These are phyloP conservation scores for Callipepla californica DNA, from an alignment of 2,113 vertebrate genomes.

Conservation along the genomic window DNA sequence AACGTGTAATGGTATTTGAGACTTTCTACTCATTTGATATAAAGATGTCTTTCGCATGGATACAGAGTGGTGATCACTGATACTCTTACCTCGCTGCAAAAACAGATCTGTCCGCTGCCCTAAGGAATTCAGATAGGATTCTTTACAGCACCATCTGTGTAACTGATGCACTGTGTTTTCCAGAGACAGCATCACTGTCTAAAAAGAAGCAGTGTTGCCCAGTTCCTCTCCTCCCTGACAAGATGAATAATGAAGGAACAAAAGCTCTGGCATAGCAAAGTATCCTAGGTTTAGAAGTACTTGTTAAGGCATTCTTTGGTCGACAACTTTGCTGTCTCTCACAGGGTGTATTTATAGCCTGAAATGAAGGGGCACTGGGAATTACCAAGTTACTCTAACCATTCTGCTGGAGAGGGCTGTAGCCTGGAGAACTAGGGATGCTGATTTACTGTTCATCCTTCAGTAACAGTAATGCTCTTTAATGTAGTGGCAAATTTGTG, in stretches of 20 bases:
- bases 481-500: slow-evolving; percentile 45
- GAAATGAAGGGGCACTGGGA: neutral
- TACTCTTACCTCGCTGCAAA: neutral
- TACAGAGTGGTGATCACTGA: neutral
- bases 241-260: neutral
- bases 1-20: neutral
- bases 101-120: neutral
- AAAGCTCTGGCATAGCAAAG: neutral
- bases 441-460: slow-evolving; percentile 31
- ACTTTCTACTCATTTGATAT: neutral
- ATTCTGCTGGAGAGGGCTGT: neutral
- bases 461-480: slow-evolving; percentile 32
- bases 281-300: slow-evolving; percentile 26
- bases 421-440: slow-evolving; percentile 12
- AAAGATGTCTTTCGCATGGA: neutral
- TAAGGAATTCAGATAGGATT: neutral
- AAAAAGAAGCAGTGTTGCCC: neutral
- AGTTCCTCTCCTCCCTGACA: neutral
- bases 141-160: neutral
- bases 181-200: neutral
- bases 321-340: slow-evolving; percentile 21
- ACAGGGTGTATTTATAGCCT: slow-evolving; percentile 35
- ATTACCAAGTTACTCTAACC: neutral
- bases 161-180: neutral
- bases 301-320: slow-evolving; percentile 36